Percentiles rank a stretch among this genome's conserved stretches.
Conservation (phyloP, 2,113 vertebrate species). For the Oreochromis spilurus region DNA sequence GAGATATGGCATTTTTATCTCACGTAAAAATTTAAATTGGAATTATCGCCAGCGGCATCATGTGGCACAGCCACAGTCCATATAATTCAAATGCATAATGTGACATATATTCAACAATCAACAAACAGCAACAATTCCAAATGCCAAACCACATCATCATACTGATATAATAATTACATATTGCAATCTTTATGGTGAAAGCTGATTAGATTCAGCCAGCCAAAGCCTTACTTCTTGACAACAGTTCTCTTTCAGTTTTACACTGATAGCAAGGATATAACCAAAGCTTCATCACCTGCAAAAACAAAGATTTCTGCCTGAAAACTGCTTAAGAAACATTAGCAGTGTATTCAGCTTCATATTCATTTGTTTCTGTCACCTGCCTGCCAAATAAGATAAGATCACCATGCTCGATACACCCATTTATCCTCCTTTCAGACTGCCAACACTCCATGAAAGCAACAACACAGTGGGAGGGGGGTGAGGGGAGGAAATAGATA, state of each 20-base stretch:
- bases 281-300: neutral
- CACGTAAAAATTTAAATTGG: neutral
- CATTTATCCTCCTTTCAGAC: constrained; percentile 34
- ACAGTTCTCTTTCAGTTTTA: neutral
- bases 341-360: neutral
- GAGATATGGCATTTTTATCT: neutral
- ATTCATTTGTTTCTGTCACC: constrained; percentile 21
- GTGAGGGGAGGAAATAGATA: neutral
- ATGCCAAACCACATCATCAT: neutral
- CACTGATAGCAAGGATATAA: neutral
- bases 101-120: neutral
- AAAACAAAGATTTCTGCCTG: neutral
- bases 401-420: constrained; percentile 42
- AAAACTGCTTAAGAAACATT: neutral
- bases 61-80: neutral
- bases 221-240: neutral
- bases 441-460: constrained; percentile 54
- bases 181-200: neutral
- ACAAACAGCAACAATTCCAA: neutral
- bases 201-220: neutral
- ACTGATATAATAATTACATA: neutral
- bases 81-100: neutral
- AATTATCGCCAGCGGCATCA: neutral
- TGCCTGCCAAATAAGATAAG: constrained; percentile 58
- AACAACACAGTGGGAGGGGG: constrained; percentile 28